Base-by-base conservation (phyloP, 2,888 invertebrate species). In the Athripsodes cinereus region DNA sequence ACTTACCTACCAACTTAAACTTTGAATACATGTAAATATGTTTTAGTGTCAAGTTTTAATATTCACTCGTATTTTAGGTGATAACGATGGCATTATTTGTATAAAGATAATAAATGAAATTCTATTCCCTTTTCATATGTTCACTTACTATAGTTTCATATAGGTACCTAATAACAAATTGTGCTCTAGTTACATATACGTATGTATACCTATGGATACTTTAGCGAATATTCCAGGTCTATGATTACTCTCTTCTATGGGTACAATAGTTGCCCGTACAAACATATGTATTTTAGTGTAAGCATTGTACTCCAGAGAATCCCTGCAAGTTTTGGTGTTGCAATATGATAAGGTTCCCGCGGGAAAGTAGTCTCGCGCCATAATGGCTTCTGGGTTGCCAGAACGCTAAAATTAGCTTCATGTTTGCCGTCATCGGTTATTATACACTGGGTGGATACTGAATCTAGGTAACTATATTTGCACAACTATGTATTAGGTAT, bases 261-360 rank as follows among this genome's bases (percentile, higher is more conserved):
- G n/a, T n/a, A n/a, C n/a, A n/a, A n/a, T n/a, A n/a, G n/a, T n/a
- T n/a, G n/a, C n/a, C n/a, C n/a, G n/a, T n/a, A 40, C 13, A 13
- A 13, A 16, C 40, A 40, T 40, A 40, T 16, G 40, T 54, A 48
- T 47, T 55, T 52, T 55, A 21, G 53, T 52, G 55, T 58, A 58
- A 61, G 58, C 55, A 61, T 61, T 61, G 61, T 49, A 22, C 58
- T 40, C 58, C 19, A 34, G 61, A 55, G 40, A 50, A 20, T 26
- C 46, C 47, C 58, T 52, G 31, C 35, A 57, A 60, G 58, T 22
- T 61, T 61, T 52, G 61, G 61, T 61, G 56, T 61, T 61, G 61
- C 61, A 58, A 61, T 61, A 61, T 61, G 61, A 61, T 61, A 59
- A 59, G 54, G 56, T 57, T 53, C 61, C 58, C 53, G 56, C 44